Evolutionary conservation across 2,797 vertebrate genomes (phyloP).

Genomic region (Poeciliopsis gracilis): DNA sequence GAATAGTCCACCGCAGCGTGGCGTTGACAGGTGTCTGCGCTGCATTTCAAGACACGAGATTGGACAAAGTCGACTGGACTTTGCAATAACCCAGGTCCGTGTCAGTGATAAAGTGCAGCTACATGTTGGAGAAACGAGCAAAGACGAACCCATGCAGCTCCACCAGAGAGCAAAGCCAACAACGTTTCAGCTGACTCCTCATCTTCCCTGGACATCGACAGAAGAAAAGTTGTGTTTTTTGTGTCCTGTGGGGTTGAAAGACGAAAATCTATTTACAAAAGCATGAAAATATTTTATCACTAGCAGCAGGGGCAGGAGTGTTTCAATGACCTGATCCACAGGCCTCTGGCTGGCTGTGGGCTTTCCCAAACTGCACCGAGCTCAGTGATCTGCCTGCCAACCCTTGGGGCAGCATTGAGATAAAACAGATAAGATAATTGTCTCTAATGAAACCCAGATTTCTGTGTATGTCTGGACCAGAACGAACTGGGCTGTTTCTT

Average conservation of each 20-base stretch:
- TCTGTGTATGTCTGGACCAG: conserved; percentile 79
- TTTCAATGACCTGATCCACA: conserved; percentile 96
- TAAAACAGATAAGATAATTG: conserved; percentile 99
- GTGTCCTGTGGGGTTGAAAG: conserved; percentile 90
- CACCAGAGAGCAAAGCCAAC: conserved; percentile 60
- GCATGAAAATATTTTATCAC: conserved; percentile 98
- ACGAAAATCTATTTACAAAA: conserved; percentile 97
- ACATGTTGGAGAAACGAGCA: conserved; percentile 26
- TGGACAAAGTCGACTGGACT: conserved; percentile 69
- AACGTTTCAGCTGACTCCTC: conserved; percentile 45
- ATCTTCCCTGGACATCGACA: conserved; percentile 38
- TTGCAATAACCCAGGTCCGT: not conserved
- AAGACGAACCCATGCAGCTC: conserved; percentile 37
- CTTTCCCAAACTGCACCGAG: conserved; percentile 92
- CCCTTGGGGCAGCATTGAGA: conserved; percentile 96
- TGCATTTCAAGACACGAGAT: conserved; percentile 50
- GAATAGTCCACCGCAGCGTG: conserved; percentile 67
- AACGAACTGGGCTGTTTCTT: conserved; percentile 72
- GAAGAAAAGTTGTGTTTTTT: conserved; percentile 71
- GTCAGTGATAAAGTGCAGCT: conserved; percentile 28
- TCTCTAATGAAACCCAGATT: conserved; percentile 99
- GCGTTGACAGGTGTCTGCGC: conserved; percentile 85
- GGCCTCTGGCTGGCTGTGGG: conserved; percentile 88
- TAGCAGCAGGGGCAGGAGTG: conserved; percentile 93
- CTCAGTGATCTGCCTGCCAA: conserved; percentile 92